Conservation (phyloP, 2,113 vertebrate species). For the Alectura lathami region DNA sequence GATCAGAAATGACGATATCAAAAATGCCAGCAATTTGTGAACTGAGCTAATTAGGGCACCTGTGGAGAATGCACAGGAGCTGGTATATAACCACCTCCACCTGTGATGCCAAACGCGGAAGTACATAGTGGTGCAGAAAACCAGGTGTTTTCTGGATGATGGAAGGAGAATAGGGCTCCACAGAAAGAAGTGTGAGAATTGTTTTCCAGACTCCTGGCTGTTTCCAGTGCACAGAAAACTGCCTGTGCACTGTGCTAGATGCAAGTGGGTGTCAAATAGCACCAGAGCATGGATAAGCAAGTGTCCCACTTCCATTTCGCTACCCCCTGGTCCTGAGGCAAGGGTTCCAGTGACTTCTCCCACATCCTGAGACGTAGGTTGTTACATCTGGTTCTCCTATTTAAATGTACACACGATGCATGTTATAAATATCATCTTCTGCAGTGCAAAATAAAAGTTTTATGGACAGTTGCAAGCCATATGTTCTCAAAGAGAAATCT, state of each 20-base stretch:
- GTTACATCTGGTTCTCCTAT: background rate
- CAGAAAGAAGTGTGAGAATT: background rate
- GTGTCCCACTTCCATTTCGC: background rate
- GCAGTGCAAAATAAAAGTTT: conserved; percentile 10
- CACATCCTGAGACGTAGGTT: background rate
- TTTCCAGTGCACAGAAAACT: background rate
- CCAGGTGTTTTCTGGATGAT: background rate
- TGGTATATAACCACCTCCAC: background rate
- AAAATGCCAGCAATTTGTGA: background rate
- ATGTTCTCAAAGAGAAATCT: conserved; percentile 19
- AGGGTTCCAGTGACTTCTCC: background rate
- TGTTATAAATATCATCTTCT: background rate
- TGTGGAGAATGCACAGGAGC: background rate
- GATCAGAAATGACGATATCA: background rate
- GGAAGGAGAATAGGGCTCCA: background rate
- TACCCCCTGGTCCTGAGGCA: background rate
- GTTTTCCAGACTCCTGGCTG: background rate
- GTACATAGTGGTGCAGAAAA: background rate
- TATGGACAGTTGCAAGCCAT: background rate
- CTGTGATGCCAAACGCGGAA: background rate
- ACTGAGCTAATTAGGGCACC: background rate
- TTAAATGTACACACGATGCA: background rate
- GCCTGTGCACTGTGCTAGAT: background rate
- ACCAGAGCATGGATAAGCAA: background rate
- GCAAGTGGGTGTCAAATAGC: background rate